Conservation (phyloP, 2,113 vertebrate genomes). For the Suncus etruscus region DNA sequence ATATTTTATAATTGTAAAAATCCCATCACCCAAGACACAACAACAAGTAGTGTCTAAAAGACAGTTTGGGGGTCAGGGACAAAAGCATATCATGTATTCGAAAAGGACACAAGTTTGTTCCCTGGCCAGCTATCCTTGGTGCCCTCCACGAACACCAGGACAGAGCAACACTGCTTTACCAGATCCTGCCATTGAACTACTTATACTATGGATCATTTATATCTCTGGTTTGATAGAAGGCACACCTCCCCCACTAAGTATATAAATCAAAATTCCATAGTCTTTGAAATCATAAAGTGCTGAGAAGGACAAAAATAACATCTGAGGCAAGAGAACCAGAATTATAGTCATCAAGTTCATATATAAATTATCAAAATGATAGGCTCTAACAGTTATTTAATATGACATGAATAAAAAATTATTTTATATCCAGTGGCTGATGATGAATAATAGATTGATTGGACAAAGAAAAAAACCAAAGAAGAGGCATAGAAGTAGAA, state of each 20-base stretch:
- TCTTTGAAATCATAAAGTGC: background rate
- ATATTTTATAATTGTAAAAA: background rate
- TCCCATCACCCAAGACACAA: background rate
- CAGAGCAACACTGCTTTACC: too few species aligned
- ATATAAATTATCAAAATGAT: conserved; percentile 24
- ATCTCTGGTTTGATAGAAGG: too few species aligned
- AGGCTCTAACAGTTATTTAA: background rate
- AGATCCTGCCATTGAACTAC: too few species aligned
- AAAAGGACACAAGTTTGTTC: too few species aligned
- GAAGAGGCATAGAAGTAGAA: background rate
- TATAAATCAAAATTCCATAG: background rate
- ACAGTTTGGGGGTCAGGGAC: too few species aligned
- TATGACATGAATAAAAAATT: background rate
- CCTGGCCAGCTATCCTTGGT: too few species aligned
- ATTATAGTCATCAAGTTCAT: background rate
- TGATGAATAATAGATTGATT: conserved; percentile 16
- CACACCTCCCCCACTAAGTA: background rate
- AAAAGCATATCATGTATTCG: too few species aligned
- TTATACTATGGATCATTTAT: too few species aligned
- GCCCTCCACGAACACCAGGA: too few species aligned
- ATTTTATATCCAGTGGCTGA: background rate
- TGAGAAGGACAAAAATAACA: background rate
- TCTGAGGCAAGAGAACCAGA: background rate
- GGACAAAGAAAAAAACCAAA: background rate
- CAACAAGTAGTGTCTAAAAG: conserved; percentile 1